phyloP scores from a whole-genome alignment of 2,888 invertebrate species.

The Drosophila vallismaia region DNA sequence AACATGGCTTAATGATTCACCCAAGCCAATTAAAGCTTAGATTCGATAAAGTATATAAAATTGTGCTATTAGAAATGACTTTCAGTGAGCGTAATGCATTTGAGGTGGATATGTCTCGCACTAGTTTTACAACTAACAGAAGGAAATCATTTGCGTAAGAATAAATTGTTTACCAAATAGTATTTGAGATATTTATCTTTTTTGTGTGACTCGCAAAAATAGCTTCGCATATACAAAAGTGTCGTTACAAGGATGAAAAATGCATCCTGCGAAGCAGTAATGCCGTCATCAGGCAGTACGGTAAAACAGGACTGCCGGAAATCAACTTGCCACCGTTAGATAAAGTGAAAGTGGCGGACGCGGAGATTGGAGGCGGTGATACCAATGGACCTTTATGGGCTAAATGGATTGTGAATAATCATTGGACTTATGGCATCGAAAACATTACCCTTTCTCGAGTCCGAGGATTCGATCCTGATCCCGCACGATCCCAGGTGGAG shows the following conservation, averaged over 20 bases:
- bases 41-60: not conserved
- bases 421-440: conserved; percentile 1
- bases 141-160: conserved; percentile 8
- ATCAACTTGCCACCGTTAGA: not conserved
- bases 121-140: not conserved
- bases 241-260: conserved; percentile 2
- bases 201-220: not conserved
- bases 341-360: not conserved
- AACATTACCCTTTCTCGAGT: conserved; percentile 1
- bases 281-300: not conserved
- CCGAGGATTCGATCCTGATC: not conserved
- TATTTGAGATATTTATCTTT: no score
- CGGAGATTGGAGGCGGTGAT: not conserved
- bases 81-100: conserved; percentile 13
- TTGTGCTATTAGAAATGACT: not conserved
- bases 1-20: not conserved
- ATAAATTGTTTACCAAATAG: not conserved
- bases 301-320: conserved; percentile 6
- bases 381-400: not conserved
- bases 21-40: not conserved
- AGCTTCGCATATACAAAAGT: conserved; percentile 18
- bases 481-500: not conserved
- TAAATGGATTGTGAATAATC: not conserved
- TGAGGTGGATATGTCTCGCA: not conserved
- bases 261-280: conserved; percentile 4